Percentiles rank a stretch among this genome's conserved stretches.
Evolutionary conservation across 2,888 invertebrate genomes (phyloP).

Genomic region (Ptychoptera albimana): DNA sequence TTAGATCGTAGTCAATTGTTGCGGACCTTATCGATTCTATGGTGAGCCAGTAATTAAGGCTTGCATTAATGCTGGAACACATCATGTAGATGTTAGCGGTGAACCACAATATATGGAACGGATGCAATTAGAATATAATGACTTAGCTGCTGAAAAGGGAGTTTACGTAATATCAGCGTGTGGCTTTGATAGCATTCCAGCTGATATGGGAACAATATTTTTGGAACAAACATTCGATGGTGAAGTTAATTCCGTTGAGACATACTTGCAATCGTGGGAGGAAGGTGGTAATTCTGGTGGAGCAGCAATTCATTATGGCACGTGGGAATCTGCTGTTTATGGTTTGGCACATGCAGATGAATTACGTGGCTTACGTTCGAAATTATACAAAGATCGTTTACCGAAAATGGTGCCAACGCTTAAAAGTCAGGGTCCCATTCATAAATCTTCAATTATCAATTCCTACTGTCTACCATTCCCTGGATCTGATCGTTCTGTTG

Average conservation of each 20-base stretch:
- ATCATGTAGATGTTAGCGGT: slow-evolving; percentile 86
- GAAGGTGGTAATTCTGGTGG: slow-evolving; percentile 23
- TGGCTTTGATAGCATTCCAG: slow-evolving; percentile 85
- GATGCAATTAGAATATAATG: slow-evolving; percentile 69
- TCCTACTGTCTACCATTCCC: slow-evolving; percentile 62
- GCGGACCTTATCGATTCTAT: slow-evolving; percentile 77
- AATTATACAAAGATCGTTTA: slow-evolving; percentile 48
- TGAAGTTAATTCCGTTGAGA: slow-evolving; percentile 60
- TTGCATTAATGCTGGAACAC: slow-evolving; percentile 62
- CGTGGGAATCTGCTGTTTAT: slow-evolving; percentile 78
- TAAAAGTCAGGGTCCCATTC: slow-evolving; percentile 32
- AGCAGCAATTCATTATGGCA: slow-evolving; percentile 58
- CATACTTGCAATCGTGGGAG: slow-evolving; percentile 39
- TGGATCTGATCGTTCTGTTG: slow-evolving; percentile 69
- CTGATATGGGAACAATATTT: slow-evolving; percentile 72
- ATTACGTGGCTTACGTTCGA: slow-evolving; percentile 43
- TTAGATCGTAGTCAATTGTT: slow-evolving; percentile 61
- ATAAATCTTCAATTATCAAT: slow-evolving; percentile 31
- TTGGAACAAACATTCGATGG: slow-evolving; percentile 63
- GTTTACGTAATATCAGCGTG: slow-evolving; percentile 81
- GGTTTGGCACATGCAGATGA: slow-evolving; percentile 51
- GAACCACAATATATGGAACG: slow-evolving; percentile 80
- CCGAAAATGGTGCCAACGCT: slow-evolving; percentile 47
- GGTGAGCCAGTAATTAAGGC: slow-evolving; percentile 85
- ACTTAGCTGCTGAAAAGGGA: slow-evolving; percentile 57